Evolutionary conservation across 2,888 invertebrate genomes (phyloP).

Genomic region (Eucera pruinosa): DNA sequence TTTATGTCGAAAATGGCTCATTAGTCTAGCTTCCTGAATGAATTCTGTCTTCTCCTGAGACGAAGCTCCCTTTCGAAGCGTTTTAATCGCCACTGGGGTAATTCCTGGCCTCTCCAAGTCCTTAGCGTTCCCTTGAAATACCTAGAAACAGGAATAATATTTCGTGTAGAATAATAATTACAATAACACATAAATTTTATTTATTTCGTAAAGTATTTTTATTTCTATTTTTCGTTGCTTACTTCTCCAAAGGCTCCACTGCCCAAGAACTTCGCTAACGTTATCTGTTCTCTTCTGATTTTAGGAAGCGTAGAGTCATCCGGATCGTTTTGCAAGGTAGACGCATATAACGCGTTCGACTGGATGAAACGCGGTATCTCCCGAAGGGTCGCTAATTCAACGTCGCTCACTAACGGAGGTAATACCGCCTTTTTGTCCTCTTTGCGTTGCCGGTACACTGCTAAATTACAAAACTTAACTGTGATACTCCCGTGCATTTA

Average conservation of each 20-base stretch:
- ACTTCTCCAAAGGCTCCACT: constrained; percentile 98
- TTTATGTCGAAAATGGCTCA: constrained; percentile 98
- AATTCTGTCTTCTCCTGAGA: constrained; percentile 97
- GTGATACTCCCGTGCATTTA: background rate
- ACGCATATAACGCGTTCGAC: constrained; percentile 93
- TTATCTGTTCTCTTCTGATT: constrained; percentile 94
- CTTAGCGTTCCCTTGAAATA: constrained; percentile 95
- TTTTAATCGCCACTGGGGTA: constrained; percentile 97
- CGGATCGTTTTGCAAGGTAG: constrained; percentile 88
- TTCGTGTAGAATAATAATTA: too few relatives aligned
- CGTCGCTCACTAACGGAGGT: constrained; percentile 88
- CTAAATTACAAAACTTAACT: constrained; percentile 63
- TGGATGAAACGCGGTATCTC: constrained; percentile 93
- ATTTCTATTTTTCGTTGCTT: background rate
- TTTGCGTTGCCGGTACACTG: constrained; percentile 88
- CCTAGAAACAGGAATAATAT: too few relatives aligned
- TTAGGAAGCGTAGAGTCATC: constrained; percentile 93
- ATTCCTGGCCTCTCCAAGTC: constrained; percentile 87
- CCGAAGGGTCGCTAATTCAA: constrained; percentile 94
- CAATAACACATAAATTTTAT: too few relatives aligned
- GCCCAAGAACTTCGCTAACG: constrained; percentile 94
- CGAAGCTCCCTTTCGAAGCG: constrained; percentile 95
- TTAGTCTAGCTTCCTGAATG: constrained; percentile 97
- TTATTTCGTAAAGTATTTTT: background rate
- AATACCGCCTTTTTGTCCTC: constrained; percentile 89